Base-by-base conservation (phyloP, 2,113 vertebrate genomes). In the Propithecus coquereli region DNA sequence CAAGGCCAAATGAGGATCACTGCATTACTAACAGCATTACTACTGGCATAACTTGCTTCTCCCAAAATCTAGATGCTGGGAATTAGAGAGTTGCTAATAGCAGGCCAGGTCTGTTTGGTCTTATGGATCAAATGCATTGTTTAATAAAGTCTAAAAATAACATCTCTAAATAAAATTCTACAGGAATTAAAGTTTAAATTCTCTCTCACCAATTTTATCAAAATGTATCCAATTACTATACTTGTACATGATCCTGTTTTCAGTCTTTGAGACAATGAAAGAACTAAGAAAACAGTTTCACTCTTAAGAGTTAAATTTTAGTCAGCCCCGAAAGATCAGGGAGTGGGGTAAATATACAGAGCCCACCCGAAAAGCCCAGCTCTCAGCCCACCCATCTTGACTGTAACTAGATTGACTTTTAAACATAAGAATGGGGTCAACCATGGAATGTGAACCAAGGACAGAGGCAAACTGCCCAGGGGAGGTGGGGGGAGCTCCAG, bases 131-230 rank as follows among this genome's bases (percentile, higher is more conserved):
- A 80, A 52, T 37, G 6, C n/a, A 30, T 61, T 61, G 57, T 79
- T 73, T 32, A 59, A 30, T 40, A 11, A 87, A 30, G n/a, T 63
- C 43, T 65, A 45, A 30, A n/a, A 94, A n/a, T 57, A 94, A 65
- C 37, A 17, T 79, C 27, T 71, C 34, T 73, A 87, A 81, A 70
- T 87, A 91, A 96, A 79, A 84, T 82, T 32, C 45, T 63, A 93
- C 25, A 82, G 40, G 50, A 76, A 47, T 52, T 90, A 12, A 45
- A 70, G n/a, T 87, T 73, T 40, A 79, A 43, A 95, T 50, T 18
- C 54, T 43, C 25, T 30, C 18, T 8, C 6, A 43, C 22, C 52
- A 20, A 1, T 27, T 40, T 50, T 57, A 82, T 27, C 65, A 9
- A 66, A 43, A n/a, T 25, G 3, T 65, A n/a, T 23, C 84, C 61